Conservation (phyloP, 2,888 invertebrate species). For the Luperina testacea region DNA sequence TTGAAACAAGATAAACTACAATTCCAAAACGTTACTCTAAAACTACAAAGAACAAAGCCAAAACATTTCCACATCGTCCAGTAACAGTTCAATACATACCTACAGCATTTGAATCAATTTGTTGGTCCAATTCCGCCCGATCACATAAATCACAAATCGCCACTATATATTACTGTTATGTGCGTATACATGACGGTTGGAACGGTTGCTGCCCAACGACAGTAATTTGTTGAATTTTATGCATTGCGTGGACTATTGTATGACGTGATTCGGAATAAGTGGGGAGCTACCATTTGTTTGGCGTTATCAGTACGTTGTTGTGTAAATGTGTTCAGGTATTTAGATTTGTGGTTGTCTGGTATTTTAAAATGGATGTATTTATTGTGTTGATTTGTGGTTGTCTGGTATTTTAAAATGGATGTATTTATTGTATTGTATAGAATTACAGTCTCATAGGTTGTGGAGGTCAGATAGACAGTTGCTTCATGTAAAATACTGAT, state of each 20-base stretch:
- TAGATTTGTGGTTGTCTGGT: not conserved
- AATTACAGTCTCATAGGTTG: not conserved
- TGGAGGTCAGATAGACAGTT: not conserved
- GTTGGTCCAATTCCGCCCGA: conserved; percentile 75
- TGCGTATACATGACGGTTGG: conserved; percentile 59
- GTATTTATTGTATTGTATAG: no score
- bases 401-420: no score
- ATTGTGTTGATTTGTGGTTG: no score
- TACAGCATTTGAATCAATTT: conserved; percentile 80
- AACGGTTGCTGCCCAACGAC: conserved; percentile 52
- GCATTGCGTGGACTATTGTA: conserved; percentile 62
- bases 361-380: not conserved
- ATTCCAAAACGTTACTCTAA: not conserved
- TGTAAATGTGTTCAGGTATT: not conserved
- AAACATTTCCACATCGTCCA: conserved; percentile 9
- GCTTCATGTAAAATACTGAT: not conserved
- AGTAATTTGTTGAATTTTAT: conserved; percentile 68
- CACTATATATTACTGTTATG: conserved; percentile 77
- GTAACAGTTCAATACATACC: conserved; percentile 52
- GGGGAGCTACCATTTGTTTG: conserved; percentile 28
- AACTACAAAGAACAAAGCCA: conserved; percentile 19
- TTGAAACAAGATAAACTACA: no score
- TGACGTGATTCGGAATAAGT: conserved; percentile 58
- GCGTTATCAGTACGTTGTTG: conserved; percentile 34
- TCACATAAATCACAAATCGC: conserved; percentile 79